These are phyloP conservation scores for Oreotrochilus melanogaster DNA, from an alignment of 2,113 vertebrate species.

Conservation along the genomic window DNA sequence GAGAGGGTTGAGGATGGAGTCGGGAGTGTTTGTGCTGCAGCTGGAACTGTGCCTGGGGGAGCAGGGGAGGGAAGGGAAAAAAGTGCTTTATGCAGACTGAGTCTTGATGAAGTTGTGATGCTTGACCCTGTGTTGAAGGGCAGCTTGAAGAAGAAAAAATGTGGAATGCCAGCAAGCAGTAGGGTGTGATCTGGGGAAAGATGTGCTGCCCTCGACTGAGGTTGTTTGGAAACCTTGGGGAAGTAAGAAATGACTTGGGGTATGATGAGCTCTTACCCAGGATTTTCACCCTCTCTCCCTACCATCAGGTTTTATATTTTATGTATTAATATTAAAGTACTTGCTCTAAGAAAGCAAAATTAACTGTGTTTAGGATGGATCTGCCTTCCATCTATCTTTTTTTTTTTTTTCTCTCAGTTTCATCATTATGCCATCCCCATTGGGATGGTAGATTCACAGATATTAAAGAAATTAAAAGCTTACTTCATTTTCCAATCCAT, in stretches of 20 bases:
- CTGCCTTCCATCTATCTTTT: neutral
- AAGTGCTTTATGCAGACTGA: neutral
- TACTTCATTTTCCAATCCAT: constrained; percentile 45
- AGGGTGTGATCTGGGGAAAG: neutral
- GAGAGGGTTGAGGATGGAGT: neutral
- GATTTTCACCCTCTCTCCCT: neutral
- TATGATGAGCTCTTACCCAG: neutral
- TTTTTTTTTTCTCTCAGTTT: neutral
- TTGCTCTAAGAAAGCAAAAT: neutral
- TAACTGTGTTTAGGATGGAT: accelerated
- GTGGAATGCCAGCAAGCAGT: neutral
- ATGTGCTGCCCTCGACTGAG: neutral
- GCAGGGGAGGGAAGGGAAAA: neutral
- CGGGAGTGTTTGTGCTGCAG: accelerated
- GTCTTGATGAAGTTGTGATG: neutral
- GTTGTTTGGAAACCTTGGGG: neutral
- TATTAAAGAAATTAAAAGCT: constrained; percentile 36
- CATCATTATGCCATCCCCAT: neutral
- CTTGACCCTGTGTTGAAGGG: neutral
- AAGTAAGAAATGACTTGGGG: neutral
- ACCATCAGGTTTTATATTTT: neutral
- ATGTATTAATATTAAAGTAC: accelerated
- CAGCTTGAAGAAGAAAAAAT: accelerated
- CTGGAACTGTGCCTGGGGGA: accelerated
- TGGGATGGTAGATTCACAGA: neutral